phyloP scores from a whole-genome alignment of 2,888 invertebrate genomes.

The Amaurobius ferox region DNA sequence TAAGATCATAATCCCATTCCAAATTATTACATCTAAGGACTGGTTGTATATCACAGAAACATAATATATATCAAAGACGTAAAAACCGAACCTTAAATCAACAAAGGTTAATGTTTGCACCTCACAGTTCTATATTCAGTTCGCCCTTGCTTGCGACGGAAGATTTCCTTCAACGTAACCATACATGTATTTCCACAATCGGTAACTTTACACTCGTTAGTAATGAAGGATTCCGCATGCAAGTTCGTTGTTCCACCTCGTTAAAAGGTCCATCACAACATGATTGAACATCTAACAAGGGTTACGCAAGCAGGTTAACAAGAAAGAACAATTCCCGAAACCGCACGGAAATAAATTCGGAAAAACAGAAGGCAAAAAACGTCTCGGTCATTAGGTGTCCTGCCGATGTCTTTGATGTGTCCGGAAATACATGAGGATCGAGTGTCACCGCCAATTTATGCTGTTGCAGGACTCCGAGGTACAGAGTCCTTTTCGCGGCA shows the following conservation, averaged over 20 bases:
- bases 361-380: background rate
- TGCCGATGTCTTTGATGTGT: background rate
- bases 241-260: background rate
- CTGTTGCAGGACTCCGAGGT: background rate
- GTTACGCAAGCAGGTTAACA: constrained; percentile 16
- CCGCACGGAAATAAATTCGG: background rate
- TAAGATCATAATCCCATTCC: too few relatives aligned
- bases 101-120: too few relatives aligned
- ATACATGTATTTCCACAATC: too few relatives aligned
- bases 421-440: background rate
- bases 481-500: background rate
- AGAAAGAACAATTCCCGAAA: constrained; percentile 1
- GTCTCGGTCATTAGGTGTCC: background rate
- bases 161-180: too few relatives aligned
- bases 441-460: background rate
- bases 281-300: background rate
- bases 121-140: too few relatives aligned
- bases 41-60: too few relatives aligned
- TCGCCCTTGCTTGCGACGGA: too few relatives aligned
- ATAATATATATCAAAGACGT: too few relatives aligned
- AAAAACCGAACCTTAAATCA: too few relatives aligned
- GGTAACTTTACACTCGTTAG: too few relatives aligned
- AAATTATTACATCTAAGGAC: too few relatives aligned
- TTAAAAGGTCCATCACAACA: background rate
- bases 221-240: too few relatives aligned